A percentile compares a stretch with the other conserved stretches of the same genome.
Evolutionary conservation across 2,888 invertebrate species (phyloP).

Genomic region (Dicranocentrus wangi): DNA sequence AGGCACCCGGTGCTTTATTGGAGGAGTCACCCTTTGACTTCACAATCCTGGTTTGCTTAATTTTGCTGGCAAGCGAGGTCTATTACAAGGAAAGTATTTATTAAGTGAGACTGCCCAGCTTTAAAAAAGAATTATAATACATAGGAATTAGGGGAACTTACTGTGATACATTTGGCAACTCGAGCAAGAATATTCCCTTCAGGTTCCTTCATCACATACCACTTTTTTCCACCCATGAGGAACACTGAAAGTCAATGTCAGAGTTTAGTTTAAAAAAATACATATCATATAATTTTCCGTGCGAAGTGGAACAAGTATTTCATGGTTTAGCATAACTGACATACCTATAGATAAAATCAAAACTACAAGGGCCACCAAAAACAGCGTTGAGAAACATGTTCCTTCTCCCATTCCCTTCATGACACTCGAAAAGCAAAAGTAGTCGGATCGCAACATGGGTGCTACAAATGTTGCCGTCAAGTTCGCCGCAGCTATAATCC

Average conservation of each 20-base stretch:
- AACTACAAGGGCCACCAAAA: conserved; percentile 19
- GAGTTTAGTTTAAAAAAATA: not conserved
- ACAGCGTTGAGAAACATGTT: conserved; percentile 28
- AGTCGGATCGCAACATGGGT: conserved; percentile 81
- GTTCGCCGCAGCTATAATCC: conserved; percentile 78
- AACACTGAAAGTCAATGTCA: conserved; percentile 79
- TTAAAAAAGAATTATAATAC: no score
- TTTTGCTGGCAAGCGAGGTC: not conserved
- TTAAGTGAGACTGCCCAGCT: not conserved
- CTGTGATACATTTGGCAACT: conserved; percentile 84
- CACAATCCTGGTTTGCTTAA: not conserved
- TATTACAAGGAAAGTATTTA: no score
- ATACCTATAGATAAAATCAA: conserved; percentile 27
- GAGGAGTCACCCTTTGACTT: not conserved
- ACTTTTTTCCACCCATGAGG: conserved; percentile 84
- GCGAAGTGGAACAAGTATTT: no score
- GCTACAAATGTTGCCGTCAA: conserved; percentile 81
- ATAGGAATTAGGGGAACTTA: conserved; percentile 77
- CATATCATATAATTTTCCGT: no score
- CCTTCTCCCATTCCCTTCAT: conserved; percentile 27
- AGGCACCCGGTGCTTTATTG: no score
- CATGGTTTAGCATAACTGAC: no score
- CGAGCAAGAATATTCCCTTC: conserved; percentile 87
- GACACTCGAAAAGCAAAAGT: not conserved
- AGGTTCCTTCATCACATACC: conserved; percentile 85